Evolutionary conservation across 2,888 invertebrate species (phyloP), one percentile per base, ranked within the genome.

Genomic region (Galeopsomyia nigrocyanea): DNA sequence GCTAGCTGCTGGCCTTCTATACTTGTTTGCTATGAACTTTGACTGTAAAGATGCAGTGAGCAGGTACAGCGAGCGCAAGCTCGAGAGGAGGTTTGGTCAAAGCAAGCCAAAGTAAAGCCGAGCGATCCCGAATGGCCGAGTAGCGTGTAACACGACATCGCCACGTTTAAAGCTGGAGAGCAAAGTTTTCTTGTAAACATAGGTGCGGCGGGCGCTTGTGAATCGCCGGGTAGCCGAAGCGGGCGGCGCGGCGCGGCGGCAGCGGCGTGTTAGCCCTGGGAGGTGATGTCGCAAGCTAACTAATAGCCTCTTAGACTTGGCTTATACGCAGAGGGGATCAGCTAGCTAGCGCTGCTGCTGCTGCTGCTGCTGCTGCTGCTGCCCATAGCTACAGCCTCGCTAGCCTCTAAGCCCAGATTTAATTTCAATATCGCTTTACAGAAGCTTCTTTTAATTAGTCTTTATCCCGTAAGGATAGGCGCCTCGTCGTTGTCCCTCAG

Each of bases 241-340:
- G 39, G n/a, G n/a, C n/a, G n/a, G n/a, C n/a, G n/a, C n/a, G n/a
- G n/a, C n/a, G n/a, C n/a, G n/a, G n/a, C n/a, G n/a, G n/a, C n/a
- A 83, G 84, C 81, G 79, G 79, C 79, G 78, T 83, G 84, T 83
- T 83, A 80, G 82, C 82, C 81, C 82, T 82, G 39, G 79, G 81
- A 82, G 82, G 83, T 83, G 83, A 84, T 80, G 83, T 82, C 81
- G 80, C 79, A 80, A 55, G 5, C 46, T 84, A 84, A 84, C 84
- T 84, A 85, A 85, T 85, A 85, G 85, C 84, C 85, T 84, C 85
- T 84, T 84, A 84, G 81, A 81, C 82, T 81, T 78, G 80, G 84
- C 85, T 85, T 85, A 39, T 39, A 84, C 79, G 26, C n/a, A n/a
- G n/a, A n/a, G 79, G 77, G 84, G 85, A 84, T 84, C 84, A 83